These are phyloP conservation scores for Sebastes matsubarae DNA, from an alignment of 2,797 vertebrate species.

Conservation along the genomic window DNA sequence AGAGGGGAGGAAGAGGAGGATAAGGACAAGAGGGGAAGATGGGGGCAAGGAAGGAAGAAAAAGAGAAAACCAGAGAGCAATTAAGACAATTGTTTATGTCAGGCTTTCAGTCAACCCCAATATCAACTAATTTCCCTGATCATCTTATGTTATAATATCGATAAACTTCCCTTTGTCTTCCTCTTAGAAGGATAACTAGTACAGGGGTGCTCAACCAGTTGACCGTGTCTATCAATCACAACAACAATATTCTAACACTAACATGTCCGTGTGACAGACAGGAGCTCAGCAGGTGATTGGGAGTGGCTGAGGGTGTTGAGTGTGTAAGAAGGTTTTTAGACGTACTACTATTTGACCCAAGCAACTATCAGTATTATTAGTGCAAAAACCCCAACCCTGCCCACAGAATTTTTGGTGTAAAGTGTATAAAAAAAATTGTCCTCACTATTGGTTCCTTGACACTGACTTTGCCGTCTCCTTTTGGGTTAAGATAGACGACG, in stretches of 20 bases:
- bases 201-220: conserved; percentile 3
- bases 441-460: conserved; percentile 86
- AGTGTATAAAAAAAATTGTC: conserved; percentile 65
- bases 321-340: not conserved
- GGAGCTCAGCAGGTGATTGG: not conserved
- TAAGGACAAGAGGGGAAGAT: not conserved
- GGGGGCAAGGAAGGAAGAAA: not conserved
- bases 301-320: not conserved
- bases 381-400: not conserved
- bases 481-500: conserved; percentile 99
- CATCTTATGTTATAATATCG: not conserved
- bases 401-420: conserved; percentile 48
- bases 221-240: not conserved
- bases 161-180: not conserved
- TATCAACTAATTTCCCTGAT: not conserved
- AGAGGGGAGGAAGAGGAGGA: not conserved
- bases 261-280: not conserved
- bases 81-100: conserved; percentile 51
- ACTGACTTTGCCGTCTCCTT: conserved; percentile 98
- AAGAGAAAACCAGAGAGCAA: conserved; percentile 15
- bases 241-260: not conserved
- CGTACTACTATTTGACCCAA: not conserved
- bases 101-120: not conserved
- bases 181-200: not conserved
- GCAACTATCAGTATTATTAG: not conserved